Evolutionary conservation across 2,113 vertebrate genomes (phyloP).

Genomic region (Tauraco erythrolophus): DNA sequence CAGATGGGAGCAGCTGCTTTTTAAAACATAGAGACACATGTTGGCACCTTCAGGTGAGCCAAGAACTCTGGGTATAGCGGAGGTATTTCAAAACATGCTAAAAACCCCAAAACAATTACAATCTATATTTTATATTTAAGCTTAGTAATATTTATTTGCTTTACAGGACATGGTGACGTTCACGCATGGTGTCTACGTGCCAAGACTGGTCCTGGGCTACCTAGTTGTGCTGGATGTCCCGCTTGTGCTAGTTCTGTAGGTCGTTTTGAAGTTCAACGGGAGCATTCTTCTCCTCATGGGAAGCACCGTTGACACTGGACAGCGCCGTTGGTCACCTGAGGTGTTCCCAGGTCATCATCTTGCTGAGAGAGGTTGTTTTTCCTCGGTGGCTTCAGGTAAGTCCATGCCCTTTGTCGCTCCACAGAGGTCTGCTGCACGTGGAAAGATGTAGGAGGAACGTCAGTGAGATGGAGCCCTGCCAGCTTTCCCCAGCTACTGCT

Average conservation of each 20-base stretch:
- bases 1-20: not conserved
- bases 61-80: not conserved
- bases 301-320: not conserved
- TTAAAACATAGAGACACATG: too few relatives aligned
- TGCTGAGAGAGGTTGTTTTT: too few relatives aligned
- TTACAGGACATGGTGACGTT: not conserved
- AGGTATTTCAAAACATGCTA: not conserved
- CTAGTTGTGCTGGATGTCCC: accelerated
- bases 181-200: accelerated
- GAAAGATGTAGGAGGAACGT: not conserved
- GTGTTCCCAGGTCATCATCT: too few relatives aligned
- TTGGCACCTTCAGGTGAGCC: not conserved
- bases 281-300: not conserved
- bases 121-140: not conserved
- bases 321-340: not conserved
- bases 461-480: not conserved
- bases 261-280: not conserved
- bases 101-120: not conserved
- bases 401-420: not conserved
- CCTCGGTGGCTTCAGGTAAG: not conserved
- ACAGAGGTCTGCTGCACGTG: not conserved
- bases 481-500: not conserved
- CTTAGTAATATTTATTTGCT: not conserved
- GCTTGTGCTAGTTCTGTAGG: not conserved
- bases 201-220: not conserved